phyloP scores from a whole-genome alignment of 2,797 vertebrate genomes.

The Enoplosus armatus region DNA sequence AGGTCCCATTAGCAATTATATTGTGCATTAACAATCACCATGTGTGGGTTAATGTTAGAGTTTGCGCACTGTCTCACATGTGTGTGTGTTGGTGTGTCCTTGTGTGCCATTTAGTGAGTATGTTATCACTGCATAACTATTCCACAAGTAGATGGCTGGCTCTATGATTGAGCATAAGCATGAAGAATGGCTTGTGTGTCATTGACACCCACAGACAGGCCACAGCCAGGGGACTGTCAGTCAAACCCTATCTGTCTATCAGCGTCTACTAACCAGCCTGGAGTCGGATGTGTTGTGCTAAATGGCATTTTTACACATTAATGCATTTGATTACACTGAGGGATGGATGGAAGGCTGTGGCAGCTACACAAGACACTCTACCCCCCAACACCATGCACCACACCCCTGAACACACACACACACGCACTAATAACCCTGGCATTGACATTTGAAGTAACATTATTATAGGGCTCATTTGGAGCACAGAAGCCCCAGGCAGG shows the following conservation, averaged over 20 bases:
- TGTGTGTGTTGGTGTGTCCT: slow-evolving; percentile 38
- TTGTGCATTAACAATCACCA: slow-evolving; percentile 75
- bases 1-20: slow-evolving; percentile 84
- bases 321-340: slow-evolving; percentile 81
- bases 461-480: slow-evolving; percentile 82
- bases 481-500: slow-evolving; percentile 68
- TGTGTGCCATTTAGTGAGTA: slow-evolving; percentile 26
- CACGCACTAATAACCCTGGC: slow-evolving; percentile 68
- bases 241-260: slow-evolving; percentile 78
- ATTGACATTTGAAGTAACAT: slow-evolving; percentile 84
- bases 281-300: slow-evolving; percentile 78
- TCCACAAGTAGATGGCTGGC: slow-evolving; percentile 48
- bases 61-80: slow-evolving; percentile 56
- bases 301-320: slow-evolving; percentile 87
- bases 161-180: slow-evolving; percentile 55
- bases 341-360: slow-evolving; percentile 64
- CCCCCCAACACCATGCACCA: slow-evolving; percentile 48
- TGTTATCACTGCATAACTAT: slow-evolving; percentile 42
- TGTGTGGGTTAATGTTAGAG: slow-evolving; percentile 59
- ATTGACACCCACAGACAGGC: slow-evolving; percentile 71
- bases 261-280: slow-evolving; percentile 75
- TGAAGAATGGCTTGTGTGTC: slow-evolving; percentile 67
- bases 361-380: slow-evolving; percentile 58
- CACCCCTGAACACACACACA: slow-evolving; percentile 45
- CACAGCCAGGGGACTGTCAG: slow-evolving; percentile 77